Conservation (phyloP, 2,797 vertebrate genomes). For the Phataginus tetradactyla region DNA sequence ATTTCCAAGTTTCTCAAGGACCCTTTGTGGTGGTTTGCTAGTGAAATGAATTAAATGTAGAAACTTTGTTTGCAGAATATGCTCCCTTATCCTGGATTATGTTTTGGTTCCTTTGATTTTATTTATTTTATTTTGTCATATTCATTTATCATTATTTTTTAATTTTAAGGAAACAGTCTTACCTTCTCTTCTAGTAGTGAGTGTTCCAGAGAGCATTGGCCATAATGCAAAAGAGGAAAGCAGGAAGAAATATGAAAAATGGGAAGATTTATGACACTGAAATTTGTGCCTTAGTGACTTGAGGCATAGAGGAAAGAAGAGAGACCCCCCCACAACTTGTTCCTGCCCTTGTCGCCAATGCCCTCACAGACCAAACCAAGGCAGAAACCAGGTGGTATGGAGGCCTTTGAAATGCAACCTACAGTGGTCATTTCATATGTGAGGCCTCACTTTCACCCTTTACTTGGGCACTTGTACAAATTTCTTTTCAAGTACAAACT, state of each 20-base stretch:
- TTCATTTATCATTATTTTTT: constrained; percentile 10
- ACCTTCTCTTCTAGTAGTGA: background rate
- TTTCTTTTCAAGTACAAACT: background rate
- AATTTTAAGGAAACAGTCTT: background rate
- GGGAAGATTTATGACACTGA: background rate
- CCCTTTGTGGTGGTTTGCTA: background rate
- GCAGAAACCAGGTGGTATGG: background rate
- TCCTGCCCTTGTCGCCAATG: background rate
- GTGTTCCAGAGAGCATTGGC: background rate
- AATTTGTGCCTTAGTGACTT: background rate
- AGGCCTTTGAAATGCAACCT: background rate
- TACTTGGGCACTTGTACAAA: background rate
- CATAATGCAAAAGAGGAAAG: background rate
- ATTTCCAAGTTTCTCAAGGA: background rate
- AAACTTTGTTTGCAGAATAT: background rate
- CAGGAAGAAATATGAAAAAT: background rate
- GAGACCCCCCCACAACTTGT: rapidly evolving
- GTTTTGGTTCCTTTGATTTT: background rate
- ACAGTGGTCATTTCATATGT: background rate
- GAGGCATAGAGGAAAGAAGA: background rate
- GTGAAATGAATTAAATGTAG: background rate
- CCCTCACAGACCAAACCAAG: background rate
- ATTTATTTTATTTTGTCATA: background rate
- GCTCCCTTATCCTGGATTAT: background rate
- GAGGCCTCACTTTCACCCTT: background rate